Percentiles rank a stretch among this genome's conserved stretches.
Conservation (phyloP, 2,797 vertebrate species). For the Carcharodon carcharias region DNA sequence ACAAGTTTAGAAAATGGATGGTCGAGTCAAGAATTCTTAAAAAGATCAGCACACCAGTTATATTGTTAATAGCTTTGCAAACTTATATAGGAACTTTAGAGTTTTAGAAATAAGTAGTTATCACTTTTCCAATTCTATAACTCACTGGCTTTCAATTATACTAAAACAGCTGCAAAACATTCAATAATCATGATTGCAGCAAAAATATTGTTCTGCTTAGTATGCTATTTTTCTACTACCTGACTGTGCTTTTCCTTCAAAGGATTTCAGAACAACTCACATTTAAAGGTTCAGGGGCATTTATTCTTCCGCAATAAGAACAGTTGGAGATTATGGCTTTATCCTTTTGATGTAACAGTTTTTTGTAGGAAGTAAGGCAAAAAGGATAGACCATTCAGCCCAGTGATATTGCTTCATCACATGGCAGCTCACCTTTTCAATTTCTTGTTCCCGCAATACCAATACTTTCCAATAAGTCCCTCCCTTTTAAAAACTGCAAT, state of each 20-base stretch:
- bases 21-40: background rate
- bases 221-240: background rate
- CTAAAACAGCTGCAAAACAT: background rate
- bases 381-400: background rate
- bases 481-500: background rate
- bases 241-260: background rate
- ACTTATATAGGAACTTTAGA: background rate
- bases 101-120: background rate
- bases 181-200: background rate
- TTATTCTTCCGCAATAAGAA: background rate
- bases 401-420: background rate
- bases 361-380: background rate
- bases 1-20: background rate
- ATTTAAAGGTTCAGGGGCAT: background rate
- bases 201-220: background rate
- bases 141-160: background rate
- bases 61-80: background rate
- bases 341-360: background rate
- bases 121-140: background rate
- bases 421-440: background rate
- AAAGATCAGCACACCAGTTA: background rate
- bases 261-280: background rate
- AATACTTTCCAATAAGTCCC: background rate
- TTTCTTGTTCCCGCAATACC: background rate
- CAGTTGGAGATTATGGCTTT: background rate